Percentiles rank a stretch among this genome's conserved stretches.
Evolutionary conservation across 2,888 invertebrate species (phyloP).

Genomic region (Lochmaea capreae): DNA sequence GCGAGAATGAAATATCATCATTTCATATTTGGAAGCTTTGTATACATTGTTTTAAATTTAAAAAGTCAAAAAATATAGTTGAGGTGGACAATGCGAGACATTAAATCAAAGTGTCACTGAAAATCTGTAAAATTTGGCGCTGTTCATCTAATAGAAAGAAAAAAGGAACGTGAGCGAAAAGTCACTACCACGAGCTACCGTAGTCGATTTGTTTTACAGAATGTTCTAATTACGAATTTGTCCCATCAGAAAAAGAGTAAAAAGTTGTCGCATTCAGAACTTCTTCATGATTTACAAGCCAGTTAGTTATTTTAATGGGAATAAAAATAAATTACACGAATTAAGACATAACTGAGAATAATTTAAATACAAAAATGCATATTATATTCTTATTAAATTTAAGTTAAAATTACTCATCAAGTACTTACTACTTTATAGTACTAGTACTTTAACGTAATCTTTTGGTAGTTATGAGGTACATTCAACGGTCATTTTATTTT

Average conservation of each 20-base stretch:
- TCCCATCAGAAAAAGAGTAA: constrained; percentile 29
- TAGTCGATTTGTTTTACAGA: constrained; percentile 24
- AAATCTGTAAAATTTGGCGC: constrained; percentile 15
- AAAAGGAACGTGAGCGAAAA: constrained; percentile 15
- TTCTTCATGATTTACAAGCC: constrained; percentile 14
- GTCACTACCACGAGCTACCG: constrained; percentile 28
- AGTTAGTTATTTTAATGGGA: neutral
- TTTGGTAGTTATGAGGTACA: too few relatives aligned
- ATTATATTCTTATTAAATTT: too few relatives aligned
- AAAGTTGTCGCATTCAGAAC: constrained; percentile 17
- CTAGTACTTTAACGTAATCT: too few relatives aligned
- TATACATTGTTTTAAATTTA: neutral
- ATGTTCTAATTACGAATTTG: constrained; percentile 29
- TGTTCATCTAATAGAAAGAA: constrained; percentile 6
- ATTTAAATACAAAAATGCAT: too few relatives aligned
- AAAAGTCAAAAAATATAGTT: neutral
- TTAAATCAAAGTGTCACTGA: constrained; percentile 22
- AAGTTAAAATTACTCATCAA: too few relatives aligned
- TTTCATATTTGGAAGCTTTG: neutral
- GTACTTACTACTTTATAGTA: too few relatives aligned
- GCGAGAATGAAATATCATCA: neutral
- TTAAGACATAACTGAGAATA: neutral
- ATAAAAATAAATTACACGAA: neutral
- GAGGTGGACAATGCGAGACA: neutral
- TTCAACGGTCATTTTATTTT: too few relatives aligned